Percentiles rank a stretch among this genome's conserved stretches.
These are phyloP conservation scores for Astur gentilis DNA, from an alignment of 2,113 vertebrate genomes.

Conservation along the genomic window DNA sequence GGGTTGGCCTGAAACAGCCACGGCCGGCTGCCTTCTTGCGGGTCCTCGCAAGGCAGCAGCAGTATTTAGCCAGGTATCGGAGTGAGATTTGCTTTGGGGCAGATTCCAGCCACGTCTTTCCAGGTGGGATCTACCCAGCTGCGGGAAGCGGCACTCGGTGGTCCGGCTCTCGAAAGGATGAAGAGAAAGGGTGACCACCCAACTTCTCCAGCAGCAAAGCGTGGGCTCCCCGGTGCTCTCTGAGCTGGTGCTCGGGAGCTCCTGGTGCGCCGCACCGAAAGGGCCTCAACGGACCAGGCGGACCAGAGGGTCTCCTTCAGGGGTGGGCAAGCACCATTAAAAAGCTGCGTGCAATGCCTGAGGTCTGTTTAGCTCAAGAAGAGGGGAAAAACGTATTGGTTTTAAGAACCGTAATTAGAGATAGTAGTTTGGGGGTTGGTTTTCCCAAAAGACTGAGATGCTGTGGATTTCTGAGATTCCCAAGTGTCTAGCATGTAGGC, in stretches of 20 bases:
- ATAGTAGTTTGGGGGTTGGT: not conserved
- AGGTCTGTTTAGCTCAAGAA: not conserved
- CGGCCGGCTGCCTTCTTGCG: not conserved
- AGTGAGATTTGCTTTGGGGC: not conserved
- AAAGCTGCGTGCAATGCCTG: not conserved
- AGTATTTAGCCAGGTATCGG: not conserved
- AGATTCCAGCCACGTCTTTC: not conserved
- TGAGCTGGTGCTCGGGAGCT: not conserved
- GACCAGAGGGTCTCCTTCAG: not conserved
- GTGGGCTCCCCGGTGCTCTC: accelerated
- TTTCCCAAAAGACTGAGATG: not conserved
- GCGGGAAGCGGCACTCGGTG: not conserved
- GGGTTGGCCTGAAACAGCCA: not conserved
- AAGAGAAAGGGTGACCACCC: not conserved
- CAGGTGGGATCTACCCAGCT: not conserved
- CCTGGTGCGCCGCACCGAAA: not conserved
- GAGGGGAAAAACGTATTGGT: not conserved
- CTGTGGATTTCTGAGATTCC: not conserved
- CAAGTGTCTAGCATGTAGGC: not conserved
- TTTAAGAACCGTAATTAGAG: not conserved
- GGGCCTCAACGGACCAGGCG: too few species aligned
- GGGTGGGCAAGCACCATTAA: not conserved
- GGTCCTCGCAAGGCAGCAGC: not conserved
- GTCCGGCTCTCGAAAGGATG: not conserved
- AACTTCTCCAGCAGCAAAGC: not conserved